Conservation (phyloP, 2,888 invertebrate genomes). For the Cenopis cana region DNA sequence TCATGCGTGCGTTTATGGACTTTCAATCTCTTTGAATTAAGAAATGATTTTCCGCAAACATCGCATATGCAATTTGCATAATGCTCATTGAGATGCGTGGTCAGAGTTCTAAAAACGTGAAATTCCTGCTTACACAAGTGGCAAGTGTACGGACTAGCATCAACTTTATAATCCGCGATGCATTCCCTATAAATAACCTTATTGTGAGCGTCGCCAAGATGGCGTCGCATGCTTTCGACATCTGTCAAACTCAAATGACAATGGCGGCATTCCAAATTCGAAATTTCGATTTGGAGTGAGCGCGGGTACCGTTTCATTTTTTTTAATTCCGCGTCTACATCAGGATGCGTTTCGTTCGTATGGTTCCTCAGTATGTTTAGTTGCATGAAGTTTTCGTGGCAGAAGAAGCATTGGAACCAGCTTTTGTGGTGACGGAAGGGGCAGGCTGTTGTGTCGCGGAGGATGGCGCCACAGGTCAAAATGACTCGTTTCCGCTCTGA, state of each 20-base stretch:
- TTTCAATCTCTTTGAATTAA: constrained; percentile 77
- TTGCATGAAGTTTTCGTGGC: constrained; percentile 70
- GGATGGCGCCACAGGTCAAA: constrained; percentile 65
- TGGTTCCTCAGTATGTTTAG: constrained; percentile 65
- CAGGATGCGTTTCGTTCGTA: constrained; percentile 56
- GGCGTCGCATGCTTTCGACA: constrained; percentile 63
- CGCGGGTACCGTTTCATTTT: constrained; percentile 72
- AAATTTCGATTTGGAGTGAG: constrained; percentile 75
- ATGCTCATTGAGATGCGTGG: constrained; percentile 79
- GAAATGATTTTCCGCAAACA: constrained; percentile 79
- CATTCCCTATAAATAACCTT: constrained; percentile 72
- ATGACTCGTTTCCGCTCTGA: constrained; percentile 71
- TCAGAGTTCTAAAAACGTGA: constrained; percentile 73
- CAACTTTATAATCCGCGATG: constrained; percentile 74
- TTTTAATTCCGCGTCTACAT: constrained; percentile 65
- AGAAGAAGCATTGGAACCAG: constrained; percentile 79
- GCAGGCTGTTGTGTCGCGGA: constrained; percentile 72
- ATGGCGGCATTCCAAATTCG: constrained; percentile 67
- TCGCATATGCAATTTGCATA: constrained; percentile 80
- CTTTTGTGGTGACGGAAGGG: constrained; percentile 76
- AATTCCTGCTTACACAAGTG: constrained; percentile 69
- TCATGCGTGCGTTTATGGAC: constrained; percentile 81
- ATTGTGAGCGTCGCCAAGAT: constrained; percentile 64
- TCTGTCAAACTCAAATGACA: constrained; percentile 66
- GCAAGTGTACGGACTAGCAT: constrained; percentile 67